These are phyloP conservation scores for Chelonoidis abingdonii DNA, from an alignment of 2,113 vertebrate species.

Conservation along the genomic window DNA sequence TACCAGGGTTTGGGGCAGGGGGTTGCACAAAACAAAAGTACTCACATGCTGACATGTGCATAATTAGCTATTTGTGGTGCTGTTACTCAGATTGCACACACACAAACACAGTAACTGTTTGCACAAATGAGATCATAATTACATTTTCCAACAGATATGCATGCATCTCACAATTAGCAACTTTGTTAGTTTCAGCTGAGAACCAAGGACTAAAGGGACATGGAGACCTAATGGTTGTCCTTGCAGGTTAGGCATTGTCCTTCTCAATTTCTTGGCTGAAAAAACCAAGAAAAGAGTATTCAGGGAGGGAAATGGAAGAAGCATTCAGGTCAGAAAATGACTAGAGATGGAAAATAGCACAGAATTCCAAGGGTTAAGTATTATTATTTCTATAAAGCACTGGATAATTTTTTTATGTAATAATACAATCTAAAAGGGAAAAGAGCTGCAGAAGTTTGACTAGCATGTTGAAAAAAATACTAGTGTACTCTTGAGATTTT, in stretches of 20 bases:
- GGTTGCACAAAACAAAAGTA: background rate
- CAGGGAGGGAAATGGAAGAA: accelerated
- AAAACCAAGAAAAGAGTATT: background rate
- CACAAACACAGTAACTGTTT: background rate
- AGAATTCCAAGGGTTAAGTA: accelerated
- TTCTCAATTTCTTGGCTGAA: background rate
- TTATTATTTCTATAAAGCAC: background rate
- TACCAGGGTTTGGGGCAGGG: background rate
- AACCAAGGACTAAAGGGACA: background rate
- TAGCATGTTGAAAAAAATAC: constrained; percentile 42
- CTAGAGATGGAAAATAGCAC: background rate
- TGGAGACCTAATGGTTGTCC: background rate
- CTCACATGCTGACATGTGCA: accelerated
- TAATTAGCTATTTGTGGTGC: background rate
- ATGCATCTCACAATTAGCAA: background rate
- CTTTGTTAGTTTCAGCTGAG: background rate
- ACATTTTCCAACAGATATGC: background rate
- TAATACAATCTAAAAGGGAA: background rate
- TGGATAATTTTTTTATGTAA: constrained; percentile 22
- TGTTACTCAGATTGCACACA: background rate
- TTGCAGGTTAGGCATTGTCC: background rate
- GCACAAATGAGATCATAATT: background rate
- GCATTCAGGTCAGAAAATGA: background rate
- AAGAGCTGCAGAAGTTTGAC: background rate
- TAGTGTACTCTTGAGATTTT: constrained; percentile 22